Evolutionary conservation across 2,113 vertebrate species (phyloP).

Genomic region (Anarrhichthys ocellatus): DNA sequence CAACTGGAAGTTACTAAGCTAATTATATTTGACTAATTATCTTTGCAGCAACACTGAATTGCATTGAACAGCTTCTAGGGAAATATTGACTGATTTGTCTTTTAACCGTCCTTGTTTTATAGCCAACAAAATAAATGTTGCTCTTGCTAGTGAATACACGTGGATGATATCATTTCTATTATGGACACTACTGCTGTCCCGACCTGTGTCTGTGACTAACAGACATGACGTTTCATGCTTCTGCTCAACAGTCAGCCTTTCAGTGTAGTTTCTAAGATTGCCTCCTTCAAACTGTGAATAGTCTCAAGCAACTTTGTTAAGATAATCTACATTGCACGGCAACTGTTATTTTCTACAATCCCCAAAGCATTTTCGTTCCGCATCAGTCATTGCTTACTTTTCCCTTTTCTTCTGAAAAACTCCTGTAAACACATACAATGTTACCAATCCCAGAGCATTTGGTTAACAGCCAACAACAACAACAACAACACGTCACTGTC

Average conservation of each 20-base stretch:
- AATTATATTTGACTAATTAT: background rate
- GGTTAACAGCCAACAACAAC: background rate
- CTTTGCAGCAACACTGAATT: background rate
- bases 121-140: background rate
- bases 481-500: conserved; percentile 4
- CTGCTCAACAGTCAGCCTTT: background rate
- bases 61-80: background rate
- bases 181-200: background rate
- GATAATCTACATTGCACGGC: background rate
- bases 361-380: background rate
- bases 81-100: background rate
- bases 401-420: background rate
- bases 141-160: background rate
- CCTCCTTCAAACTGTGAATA: background rate
- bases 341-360: background rate
- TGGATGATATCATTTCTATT: background rate
- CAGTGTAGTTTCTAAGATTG: background rate
- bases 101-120: background rate
- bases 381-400: background rate
- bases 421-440: conserved; percentile 1
- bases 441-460: background rate
- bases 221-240: background rate
- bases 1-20: background rate
- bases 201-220: background rate
- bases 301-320: background rate